Percentiles rank a stretch among this genome's conserved stretches.
Evolutionary conservation across 1,140 invertebrate genomes (phyloP).

Genomic region (Trichonephila inaurata): DNA sequence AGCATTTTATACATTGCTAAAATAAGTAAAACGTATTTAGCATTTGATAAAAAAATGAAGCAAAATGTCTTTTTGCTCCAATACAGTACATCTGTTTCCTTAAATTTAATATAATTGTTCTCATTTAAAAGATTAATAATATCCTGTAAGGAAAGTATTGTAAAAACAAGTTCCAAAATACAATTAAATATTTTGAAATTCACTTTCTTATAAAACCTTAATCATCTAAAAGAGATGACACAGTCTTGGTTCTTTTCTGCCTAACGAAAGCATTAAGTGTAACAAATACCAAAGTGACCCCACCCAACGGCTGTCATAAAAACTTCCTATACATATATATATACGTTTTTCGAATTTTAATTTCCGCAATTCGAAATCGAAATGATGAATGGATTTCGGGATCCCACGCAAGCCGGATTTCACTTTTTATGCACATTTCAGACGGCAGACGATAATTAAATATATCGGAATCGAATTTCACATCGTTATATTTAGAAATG

Average conservation of each 20-base stretch:
- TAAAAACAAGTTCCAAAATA: no score
- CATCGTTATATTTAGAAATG: slow-evolving; percentile 37
- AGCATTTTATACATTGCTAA: no score
- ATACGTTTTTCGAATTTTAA: slow-evolving; percentile 43
- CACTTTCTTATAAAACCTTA: background rate
- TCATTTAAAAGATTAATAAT: no score
- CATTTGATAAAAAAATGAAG: no score
- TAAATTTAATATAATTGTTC: no score
- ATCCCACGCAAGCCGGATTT: slow-evolving; percentile 20
- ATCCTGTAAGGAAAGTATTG: no score
- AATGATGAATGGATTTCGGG: background rate
- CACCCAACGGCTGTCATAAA: background rate
- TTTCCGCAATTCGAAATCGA: slow-evolving; percentile 14
- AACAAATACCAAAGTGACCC: slow-evolving; percentile 1
- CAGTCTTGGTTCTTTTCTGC: background rate
- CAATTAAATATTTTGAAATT: background rate
- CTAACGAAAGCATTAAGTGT: background rate
- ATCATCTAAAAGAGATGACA: background rate
- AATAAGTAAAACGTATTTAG: no score
- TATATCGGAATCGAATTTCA: background rate
- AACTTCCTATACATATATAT: background rate
- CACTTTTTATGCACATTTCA: slow-evolving; percentile 5
- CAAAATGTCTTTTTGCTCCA: no score
- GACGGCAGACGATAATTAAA: slow-evolving; percentile 1
- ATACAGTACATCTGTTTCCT: no score